These are phyloP conservation scores for Rousettus leschenaultii DNA, from an alignment of 2,113 vertebrate species.

Conservation along the genomic window DNA sequence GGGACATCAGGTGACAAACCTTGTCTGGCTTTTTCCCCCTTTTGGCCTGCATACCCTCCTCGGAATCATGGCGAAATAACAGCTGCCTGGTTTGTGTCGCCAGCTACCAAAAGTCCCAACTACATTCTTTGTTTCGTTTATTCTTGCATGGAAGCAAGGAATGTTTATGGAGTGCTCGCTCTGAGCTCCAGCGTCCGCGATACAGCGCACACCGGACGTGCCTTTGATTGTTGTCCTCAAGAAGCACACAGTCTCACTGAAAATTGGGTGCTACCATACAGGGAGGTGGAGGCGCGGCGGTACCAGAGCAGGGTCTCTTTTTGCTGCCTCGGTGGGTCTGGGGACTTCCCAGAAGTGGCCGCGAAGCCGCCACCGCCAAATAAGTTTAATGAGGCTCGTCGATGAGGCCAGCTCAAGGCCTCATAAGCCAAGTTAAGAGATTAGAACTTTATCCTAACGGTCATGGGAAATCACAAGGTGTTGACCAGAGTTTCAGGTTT, in stretches of 20 bases:
- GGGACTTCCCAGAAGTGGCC: neutral
- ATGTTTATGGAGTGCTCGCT: neutral
- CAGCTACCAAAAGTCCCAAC: neutral
- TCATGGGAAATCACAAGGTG: neutral
- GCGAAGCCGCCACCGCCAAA: rapidly evolving
- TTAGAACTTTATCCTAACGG: neutral
- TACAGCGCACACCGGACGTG: rapidly evolving
- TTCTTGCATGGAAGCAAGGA: neutral
- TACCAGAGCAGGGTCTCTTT: neutral
- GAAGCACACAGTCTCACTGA: neutral
- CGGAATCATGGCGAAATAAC: neutral
- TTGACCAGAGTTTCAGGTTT: too few species aligned
- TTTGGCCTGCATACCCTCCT: neutral
- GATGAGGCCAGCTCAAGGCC: neutral
- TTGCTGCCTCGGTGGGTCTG: rapidly evolving
- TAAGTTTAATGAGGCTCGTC: neutral
- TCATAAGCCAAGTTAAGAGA: neutral
- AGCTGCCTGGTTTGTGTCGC: neutral
- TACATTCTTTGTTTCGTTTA: neutral
- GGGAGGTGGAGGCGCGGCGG: neutral
- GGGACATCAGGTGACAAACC: neutral
- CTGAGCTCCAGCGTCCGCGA: neutral
- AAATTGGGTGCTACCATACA: neutral
- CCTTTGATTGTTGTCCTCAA: neutral
- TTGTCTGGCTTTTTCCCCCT: neutral